Percentiles rank a stretch among this genome's conserved stretches.
Conservation (phyloP, 2,888 invertebrate species). For the Balanococcus diminutus region DNA sequence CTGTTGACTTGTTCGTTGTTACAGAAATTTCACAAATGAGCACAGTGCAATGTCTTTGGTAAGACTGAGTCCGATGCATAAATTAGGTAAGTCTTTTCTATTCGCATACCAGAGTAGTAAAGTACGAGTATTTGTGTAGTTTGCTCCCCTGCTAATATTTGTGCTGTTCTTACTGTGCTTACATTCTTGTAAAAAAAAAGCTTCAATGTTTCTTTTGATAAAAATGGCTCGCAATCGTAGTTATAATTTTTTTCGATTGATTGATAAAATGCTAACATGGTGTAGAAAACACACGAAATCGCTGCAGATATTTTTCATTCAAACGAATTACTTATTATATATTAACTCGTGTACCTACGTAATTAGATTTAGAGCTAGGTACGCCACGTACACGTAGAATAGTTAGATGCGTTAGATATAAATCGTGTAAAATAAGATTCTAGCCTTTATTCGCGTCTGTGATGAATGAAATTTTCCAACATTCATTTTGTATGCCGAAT, state of each 20-base stretch:
- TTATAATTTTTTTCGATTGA: not conserved
- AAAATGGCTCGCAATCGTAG: not conserved
- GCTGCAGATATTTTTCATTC: too few relatives aligned
- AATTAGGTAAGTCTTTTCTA: constrained; percentile 67
- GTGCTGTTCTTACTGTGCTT: not conserved
- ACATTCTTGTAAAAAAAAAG: too few relatives aligned
- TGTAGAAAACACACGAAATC: not conserved
- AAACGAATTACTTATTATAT: too few relatives aligned
- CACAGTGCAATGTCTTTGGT: constrained; percentile 83
- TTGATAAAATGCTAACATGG: not conserved
- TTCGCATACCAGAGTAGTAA: not conserved
- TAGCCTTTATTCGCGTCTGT: not conserved
- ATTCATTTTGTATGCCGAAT: constrained; percentile 18
- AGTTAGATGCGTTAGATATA: not conserved
- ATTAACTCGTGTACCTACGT: not conserved
- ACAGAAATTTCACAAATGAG: constrained; percentile 64
- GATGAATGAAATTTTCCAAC: constrained; percentile 31
- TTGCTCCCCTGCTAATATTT: not conserved
- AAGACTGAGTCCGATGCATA: constrained; percentile 75
- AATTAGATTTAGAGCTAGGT: not conserved
- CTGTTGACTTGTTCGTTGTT: not conserved
- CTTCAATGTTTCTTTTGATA: not conserved
- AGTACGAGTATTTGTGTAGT: not conserved
- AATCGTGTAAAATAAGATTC: constrained; percentile 9
- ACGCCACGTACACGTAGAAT: not conserved